Evolutionary conservation across 2,797 vertebrate genomes (phyloP).

Genomic region (Cottoperca gobio): DNA sequence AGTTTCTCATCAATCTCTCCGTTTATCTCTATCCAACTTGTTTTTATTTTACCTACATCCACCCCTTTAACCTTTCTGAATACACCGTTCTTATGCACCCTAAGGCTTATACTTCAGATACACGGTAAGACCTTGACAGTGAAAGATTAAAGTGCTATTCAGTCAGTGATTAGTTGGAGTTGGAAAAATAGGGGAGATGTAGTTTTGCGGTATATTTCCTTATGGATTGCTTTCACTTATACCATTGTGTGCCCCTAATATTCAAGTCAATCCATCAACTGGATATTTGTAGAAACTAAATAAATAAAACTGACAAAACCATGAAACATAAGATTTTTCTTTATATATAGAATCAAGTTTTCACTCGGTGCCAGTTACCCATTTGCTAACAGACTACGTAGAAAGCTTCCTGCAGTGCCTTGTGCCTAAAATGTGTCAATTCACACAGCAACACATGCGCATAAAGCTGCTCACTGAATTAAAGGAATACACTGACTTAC

Average conservation of each 20-base stretch:
- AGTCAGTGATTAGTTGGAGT: neutral
- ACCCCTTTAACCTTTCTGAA: neutral
- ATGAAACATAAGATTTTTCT: neutral
- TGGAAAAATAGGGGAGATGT: too few relatives aligned
- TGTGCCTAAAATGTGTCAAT: slow-evolving; percentile 29
- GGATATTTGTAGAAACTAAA: neutral
- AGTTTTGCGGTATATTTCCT: neutral
- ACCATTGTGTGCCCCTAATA: slow-evolving; percentile 23
- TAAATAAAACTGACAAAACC: neutral
- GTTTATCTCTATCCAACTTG: neutral
- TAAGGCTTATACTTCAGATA: neutral
- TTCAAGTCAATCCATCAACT: neutral
- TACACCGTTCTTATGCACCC: neutral
- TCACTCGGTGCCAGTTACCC: neutral
- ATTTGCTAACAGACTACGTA: neutral
- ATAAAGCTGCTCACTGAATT: slow-evolving; percentile 47
- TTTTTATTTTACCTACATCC: neutral
- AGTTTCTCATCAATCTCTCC: neutral
- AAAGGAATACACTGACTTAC: slow-evolving; percentile 64
- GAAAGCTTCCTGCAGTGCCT: slow-evolving; percentile 13
- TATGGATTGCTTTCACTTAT: slow-evolving; percentile 31
- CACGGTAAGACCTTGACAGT: neutral
- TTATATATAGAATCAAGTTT: neutral
- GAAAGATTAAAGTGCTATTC: neutral
- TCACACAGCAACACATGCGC: slow-evolving; percentile 55